Evolutionary conservation across 2,113 vertebrate species (phyloP).

Genomic region (Eurypyga helias): DNA sequence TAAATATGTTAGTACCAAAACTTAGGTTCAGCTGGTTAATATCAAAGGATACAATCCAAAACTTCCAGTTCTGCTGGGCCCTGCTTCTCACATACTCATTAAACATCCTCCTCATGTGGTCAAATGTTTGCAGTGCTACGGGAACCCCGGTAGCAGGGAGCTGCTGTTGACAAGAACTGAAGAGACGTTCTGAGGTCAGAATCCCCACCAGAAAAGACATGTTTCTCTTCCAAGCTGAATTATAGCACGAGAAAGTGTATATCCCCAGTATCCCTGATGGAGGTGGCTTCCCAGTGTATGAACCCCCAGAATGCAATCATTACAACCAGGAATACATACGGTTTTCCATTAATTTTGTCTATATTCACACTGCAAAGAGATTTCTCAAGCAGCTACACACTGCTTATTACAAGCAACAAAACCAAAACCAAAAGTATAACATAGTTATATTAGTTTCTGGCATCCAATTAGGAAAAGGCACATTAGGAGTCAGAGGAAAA

Average conservation of each 20-base stretch:
- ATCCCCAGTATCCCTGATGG: background rate
- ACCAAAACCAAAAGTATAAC: background rate
- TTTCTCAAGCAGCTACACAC: background rate
- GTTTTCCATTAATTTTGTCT: background rate
- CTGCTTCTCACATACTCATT: slow-evolving; percentile 91
- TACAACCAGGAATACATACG: background rate
- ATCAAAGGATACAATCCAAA: slow-evolving; percentile 97
- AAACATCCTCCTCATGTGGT: slow-evolving; percentile 89
- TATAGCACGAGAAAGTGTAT: background rate
- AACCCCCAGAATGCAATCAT: background rate
- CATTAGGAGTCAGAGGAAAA: background rate
- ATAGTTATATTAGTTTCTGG: background rate
- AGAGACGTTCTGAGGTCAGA: background rate
- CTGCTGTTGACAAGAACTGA: slow-evolving; percentile 90
- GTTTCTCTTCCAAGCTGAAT: background rate
- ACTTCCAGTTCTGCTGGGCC: slow-evolving; percentile 96
- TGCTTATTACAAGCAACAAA: background rate
- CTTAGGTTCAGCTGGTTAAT: background rate
- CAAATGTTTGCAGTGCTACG: slow-evolving; percentile 76
- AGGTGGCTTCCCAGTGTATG: background rate
- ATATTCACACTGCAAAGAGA: fast-evolving
- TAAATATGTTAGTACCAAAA: background rate
- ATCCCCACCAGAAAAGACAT: background rate
- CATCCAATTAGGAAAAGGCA: background rate
- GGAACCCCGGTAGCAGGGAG: slow-evolving; percentile 93